These are phyloP conservation scores for Zeus faber DNA, from an alignment of 2,113 vertebrate genomes.

Conservation along the genomic window DNA sequence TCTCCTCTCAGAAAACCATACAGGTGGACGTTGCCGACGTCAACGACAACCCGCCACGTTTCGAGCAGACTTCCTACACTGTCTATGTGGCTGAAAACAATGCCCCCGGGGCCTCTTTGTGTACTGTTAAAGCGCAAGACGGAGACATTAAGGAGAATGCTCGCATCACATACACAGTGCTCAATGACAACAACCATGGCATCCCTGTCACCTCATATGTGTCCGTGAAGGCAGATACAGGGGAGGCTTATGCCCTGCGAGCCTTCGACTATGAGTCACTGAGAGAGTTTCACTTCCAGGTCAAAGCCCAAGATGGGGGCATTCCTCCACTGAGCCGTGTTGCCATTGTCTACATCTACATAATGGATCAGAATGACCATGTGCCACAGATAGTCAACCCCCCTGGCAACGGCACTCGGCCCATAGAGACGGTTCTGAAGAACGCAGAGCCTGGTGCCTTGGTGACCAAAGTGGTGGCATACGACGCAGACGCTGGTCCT, in stretches of 20 bases:
- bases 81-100: conserved; percentile 94
- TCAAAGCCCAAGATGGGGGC: conserved; percentile 93
- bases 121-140: conserved; percentile 88
- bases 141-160: conserved; percentile 89
- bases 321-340: conserved; percentile 88
- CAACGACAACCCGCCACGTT: conserved; percentile 92
- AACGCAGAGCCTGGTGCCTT: conserved; percentile 86
- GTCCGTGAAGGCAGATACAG: conserved; percentile 88
- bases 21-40: conserved; percentile 90
- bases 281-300: conserved; percentile 90
- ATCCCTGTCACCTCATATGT: conserved; percentile 89
- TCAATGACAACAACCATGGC: conserved; percentile 91
- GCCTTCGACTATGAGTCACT: conserved; percentile 96
- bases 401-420: conserved; percentile 83
- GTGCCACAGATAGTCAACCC: conserved; percentile 89
- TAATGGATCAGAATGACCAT: conserved; percentile 93
- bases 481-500: conserved; percentile 93
- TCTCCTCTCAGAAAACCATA: conserved; percentile 90
- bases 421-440: conserved; percentile 86
- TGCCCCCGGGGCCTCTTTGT: conserved; percentile 82
- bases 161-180: conserved; percentile 88
- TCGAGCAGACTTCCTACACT: conserved; percentile 86
- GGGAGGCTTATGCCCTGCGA: conserved; percentile 87
- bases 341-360: conserved; percentile 86
- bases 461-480: conserved; percentile 95